Conservation (phyloP, 2,888 invertebrate genomes). For the Xanthia icteritia region DNA sequence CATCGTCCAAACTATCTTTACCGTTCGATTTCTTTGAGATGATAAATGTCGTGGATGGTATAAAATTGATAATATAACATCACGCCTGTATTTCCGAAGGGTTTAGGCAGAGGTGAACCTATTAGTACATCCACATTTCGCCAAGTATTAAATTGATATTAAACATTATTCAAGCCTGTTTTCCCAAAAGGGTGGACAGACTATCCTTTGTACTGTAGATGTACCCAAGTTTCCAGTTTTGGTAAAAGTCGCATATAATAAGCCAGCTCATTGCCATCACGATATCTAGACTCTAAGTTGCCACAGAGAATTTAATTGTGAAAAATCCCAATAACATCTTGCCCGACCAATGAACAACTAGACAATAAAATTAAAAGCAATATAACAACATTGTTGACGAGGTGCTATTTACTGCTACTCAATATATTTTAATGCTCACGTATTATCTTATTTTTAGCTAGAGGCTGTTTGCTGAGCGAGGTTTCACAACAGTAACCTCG, state of each 20-base stretch:
- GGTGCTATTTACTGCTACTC: conserved; percentile 37
- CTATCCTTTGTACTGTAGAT: background rate
- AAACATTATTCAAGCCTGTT: too few relatives aligned
- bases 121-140: background rate
- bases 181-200: background rate
- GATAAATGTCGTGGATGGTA: background rate
- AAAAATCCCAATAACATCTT: background rate
- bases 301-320: background rate
- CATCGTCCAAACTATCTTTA: conserved; percentile 8
- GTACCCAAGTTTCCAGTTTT: background rate
- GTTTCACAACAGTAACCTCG: conserved; percentile 78
- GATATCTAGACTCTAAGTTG: background rate
- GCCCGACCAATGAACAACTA: background rate
- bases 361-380: conserved; percentile 29
- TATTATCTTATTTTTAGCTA: conserved; percentile 57
- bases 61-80: background rate
- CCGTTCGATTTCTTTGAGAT: conserved; percentile 16
- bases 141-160: background rate
- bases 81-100: background rate
- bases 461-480: conserved; percentile 61
- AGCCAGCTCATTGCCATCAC: background rate
- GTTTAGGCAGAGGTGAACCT: background rate
- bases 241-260: background rate
- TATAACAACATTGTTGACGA: conserved; percentile 31
- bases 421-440: conserved; percentile 55